Evolutionary conservation across 2,888 invertebrate genomes (phyloP), one percentile per base, ranked within the genome.

Genomic region (Eristalis pertinax): DNA sequence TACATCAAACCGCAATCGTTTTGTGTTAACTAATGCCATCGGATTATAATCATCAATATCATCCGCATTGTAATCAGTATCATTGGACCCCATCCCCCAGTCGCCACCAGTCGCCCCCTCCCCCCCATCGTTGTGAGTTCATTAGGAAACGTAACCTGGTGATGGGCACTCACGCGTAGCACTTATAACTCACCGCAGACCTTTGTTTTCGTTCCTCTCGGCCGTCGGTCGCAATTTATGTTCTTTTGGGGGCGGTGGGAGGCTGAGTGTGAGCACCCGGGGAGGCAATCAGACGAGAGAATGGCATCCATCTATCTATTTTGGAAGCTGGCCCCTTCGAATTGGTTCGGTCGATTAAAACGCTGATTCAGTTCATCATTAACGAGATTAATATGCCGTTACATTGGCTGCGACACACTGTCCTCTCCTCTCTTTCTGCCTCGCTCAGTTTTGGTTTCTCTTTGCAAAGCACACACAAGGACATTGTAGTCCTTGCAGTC

Each of bases 321-420:
- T 87, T 35, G 79, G 79, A 29, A 72, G 76, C 72, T 73, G 84
- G 79, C 75, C 84, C 84, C n/a, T n/a, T 84, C 73, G 87, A 87
- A 87, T 84, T 87, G 87, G 87, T 87, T 84, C 87, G 87, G 84
- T 87, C 87, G 87, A 87, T 89, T 89, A 89, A 89, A 89, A 88
- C 91, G 92, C 93, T 93, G 92, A 93, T 93, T 93, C 92, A 93
- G 93, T 92, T 91, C 92, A 92, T 93, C 92, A 93, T 93, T 93
- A 93, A 93, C 91, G 91, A 93, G 93, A 93, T 93, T 93, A 92
- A 93, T 93, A 93, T 92, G 90, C 91, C 91, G 90, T 91, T 90
- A 91, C 92, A 90, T 90, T 90, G 91, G 89, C 91, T 90, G 89
- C 90, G 93, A 92, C 92, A 92, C 90, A 89, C 90, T 38, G 50